phyloP scores from a whole-genome alignment of 2,888 invertebrate genomes.

The Stictocephala bisonia region DNA sequence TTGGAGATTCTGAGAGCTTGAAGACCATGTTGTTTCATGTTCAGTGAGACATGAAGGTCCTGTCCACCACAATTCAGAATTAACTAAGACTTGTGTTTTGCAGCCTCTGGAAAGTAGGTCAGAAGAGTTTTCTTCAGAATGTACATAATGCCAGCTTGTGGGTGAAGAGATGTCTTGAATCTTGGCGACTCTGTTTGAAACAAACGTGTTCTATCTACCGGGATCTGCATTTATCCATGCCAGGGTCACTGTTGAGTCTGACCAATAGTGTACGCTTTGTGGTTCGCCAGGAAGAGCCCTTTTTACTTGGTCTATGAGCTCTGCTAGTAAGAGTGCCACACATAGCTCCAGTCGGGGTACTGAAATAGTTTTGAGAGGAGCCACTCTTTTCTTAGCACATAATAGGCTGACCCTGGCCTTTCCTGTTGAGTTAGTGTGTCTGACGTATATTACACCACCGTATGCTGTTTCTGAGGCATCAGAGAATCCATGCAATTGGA shows the following conservation, averaged over 20 bases:
- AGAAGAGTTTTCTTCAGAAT: too few species aligned
- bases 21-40: too few species aligned
- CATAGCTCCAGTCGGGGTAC: constrained; percentile 32
- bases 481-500: constrained; percentile 4
- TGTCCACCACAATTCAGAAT: too few species aligned
- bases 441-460: constrained; percentile 14
- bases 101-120: too few species aligned
- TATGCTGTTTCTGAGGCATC: constrained; percentile 28
- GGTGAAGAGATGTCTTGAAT: neutral
- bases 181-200: constrained; percentile 5
- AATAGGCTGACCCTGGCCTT: neutral
- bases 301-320: neutral
- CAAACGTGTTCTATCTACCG: constrained; percentile 28
- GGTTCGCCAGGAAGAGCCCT: neutral
- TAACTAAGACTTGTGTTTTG: too few species aligned
- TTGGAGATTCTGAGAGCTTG: too few species aligned
- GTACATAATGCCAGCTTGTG: too few species aligned
- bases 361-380: constrained; percentile 20
- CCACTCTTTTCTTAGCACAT: constrained; percentile 26
- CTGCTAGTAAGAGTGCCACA: constrained; percentile 8
- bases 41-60: too few species aligned
- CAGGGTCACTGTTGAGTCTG: constrained; percentile 46
- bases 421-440: neutral
- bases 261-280: constrained; percentile 23
- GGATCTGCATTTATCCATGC: constrained; percentile 47